phyloP scores from a whole-genome alignment of 1,140 invertebrate genomes.

The Mamestra configurata region DNA sequence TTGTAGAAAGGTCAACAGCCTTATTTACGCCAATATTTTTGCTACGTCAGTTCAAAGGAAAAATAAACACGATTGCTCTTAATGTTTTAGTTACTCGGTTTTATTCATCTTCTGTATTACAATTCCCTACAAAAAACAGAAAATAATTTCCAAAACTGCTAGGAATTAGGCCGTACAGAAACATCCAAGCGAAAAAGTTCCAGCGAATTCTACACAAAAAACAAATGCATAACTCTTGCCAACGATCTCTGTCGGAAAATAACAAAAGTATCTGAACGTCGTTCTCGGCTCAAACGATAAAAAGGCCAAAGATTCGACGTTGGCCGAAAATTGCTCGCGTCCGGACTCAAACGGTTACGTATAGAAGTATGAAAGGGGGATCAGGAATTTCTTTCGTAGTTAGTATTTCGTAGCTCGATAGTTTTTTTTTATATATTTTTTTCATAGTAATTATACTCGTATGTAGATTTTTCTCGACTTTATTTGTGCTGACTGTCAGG shows the following conservation, averaged over 20 bases:
- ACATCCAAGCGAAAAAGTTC: neutral
- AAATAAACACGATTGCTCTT: neutral
- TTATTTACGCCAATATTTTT: neutral
- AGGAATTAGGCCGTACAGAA: neutral
- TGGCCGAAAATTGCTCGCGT: constrained; percentile 33
- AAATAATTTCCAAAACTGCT: neutral
- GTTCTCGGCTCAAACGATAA: constrained; percentile 40
- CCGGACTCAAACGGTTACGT: constrained; percentile 25
- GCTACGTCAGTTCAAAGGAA: neutral
- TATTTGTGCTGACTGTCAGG: too few relatives aligned
- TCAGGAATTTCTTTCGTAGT: neutral
- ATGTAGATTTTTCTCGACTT: too few relatives aligned
- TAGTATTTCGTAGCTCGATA: neutral
- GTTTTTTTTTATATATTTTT: constrained; percentile 6
- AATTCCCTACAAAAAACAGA: neutral
- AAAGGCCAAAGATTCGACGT: constrained; percentile 39
- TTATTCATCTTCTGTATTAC: neutral
- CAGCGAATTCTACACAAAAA: constrained; percentile 31
- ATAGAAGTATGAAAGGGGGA: constrained; percentile 5
- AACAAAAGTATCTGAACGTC: constrained; percentile 40
- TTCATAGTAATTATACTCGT: too few relatives aligned
- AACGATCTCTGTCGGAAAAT: constrained; percentile 44
- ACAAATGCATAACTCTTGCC: constrained; percentile 47
- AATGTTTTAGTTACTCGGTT: neutral
- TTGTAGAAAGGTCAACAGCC: neutral